These are phyloP conservation scores for Acanthochromis polyacanthus DNA, from an alignment of 2,113 vertebrate species.

Conservation along the genomic window DNA sequence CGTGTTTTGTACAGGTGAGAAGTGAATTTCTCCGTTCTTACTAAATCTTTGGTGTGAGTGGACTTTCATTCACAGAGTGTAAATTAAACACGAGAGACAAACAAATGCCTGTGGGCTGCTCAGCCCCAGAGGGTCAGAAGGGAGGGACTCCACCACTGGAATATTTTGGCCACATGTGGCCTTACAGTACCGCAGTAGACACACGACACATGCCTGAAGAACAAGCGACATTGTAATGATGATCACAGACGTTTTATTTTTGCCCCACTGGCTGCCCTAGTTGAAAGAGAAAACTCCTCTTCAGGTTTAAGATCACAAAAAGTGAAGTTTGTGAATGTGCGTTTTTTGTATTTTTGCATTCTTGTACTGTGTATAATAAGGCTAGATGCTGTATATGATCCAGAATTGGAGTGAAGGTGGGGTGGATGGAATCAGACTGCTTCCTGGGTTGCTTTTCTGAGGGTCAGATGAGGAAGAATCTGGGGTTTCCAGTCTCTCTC, in stretches of 20 bases:
- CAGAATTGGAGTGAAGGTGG: too few relatives aligned
- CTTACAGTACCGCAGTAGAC: conserved; percentile 13
- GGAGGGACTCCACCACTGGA: conserved; percentile 53
- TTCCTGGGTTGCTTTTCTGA: too few relatives aligned
- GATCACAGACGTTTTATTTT: neutral
- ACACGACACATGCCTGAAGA: conserved; percentile 16
- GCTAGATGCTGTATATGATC: too few relatives aligned
- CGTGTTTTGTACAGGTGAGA: neutral
- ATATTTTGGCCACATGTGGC: conserved; percentile 32
- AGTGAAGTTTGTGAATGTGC: neutral
- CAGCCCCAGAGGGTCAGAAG: conserved; percentile 51
- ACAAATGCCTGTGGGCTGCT: conserved; percentile 77
- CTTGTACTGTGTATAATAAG: too few relatives aligned
- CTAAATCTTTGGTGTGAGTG: neutral
- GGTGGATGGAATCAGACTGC: too few relatives aligned
- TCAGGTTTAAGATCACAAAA: neutral
- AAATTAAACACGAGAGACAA: conserved; percentile 63
- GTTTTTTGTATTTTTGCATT: too few relatives aligned
- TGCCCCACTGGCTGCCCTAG: neutral
- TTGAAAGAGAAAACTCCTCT: neutral
- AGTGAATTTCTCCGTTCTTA: neutral
- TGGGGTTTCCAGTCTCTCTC: too few relatives aligned
- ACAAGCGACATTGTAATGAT: neutral
- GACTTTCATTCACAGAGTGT: conserved; percentile 21
- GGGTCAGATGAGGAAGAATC: too few relatives aligned